A percentile compares a stretch with the other conserved stretches of the same genome.
Conservation (phyloP, 2,113 vertebrate species). For the Alethe diademata region DNA sequence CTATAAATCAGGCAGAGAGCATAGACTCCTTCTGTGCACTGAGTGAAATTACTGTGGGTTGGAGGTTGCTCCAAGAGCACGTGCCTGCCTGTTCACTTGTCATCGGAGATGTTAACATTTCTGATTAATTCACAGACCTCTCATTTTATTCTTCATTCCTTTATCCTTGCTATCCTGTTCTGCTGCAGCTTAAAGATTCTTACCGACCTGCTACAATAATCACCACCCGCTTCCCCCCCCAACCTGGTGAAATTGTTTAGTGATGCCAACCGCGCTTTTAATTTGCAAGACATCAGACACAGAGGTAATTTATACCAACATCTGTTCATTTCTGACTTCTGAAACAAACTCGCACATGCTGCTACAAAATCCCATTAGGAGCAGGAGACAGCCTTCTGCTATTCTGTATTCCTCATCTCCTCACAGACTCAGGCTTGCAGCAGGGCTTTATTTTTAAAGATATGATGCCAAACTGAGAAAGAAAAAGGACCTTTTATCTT, state of each 20-base stretch:
- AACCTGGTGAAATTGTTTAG: slow-evolving; percentile 82
- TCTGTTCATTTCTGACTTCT: slow-evolving; percentile 92
- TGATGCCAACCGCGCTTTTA: slow-evolving; percentile 91
- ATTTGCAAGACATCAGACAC: slow-evolving; percentile 89
- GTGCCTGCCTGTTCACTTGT: slow-evolving; percentile 79
- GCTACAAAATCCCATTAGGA: slow-evolving; percentile 85
- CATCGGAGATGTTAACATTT: slow-evolving; percentile 78
- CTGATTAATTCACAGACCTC: slow-evolving; percentile 80
- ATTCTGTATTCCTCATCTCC: slow-evolving; percentile 69
- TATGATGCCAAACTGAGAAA: slow-evolving; percentile 38
- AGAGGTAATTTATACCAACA: slow-evolving; percentile 95
- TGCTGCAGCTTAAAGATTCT: slow-evolving; percentile 73
- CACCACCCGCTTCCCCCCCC: slow-evolving; percentile 60
- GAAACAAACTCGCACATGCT: slow-evolving; percentile 87
- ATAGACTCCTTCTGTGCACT: slow-evolving; percentile 59
- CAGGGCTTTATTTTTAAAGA: slow-evolving; percentile 61
- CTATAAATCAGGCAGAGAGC: slow-evolving; percentile 74
- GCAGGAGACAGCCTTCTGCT: slow-evolving; percentile 78
- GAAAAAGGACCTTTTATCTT: slow-evolving; percentile 25
- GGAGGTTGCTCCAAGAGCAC: slow-evolving; percentile 73
- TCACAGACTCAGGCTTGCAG: slow-evolving; percentile 25
- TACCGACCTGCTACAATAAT: slow-evolving; percentile 77
- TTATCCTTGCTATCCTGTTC: slow-evolving; percentile 75
- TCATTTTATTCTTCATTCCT: slow-evolving; percentile 78
- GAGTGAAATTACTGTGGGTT: slow-evolving; percentile 74